Evolutionary conservation across 2,888 invertebrate species (phyloP).

Genomic region (Leptothorax acervorum): DNA sequence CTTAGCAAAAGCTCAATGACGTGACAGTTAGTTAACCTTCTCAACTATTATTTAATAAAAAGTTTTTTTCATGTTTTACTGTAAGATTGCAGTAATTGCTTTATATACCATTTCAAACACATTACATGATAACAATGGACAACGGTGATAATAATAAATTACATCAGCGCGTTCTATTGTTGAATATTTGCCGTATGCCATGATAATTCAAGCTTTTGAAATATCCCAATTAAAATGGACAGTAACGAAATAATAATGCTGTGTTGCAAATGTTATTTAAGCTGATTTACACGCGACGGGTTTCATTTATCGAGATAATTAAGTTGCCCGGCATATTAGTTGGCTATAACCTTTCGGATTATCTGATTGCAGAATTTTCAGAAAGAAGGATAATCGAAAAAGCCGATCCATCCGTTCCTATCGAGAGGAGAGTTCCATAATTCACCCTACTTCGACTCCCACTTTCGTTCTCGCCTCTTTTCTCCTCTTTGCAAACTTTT

Average conservation of each 20-base stretch:
- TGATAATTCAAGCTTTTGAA: constrained; percentile 45
- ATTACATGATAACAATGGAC: constrained; percentile 28
- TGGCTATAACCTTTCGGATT: neutral
- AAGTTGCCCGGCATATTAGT: constrained; percentile 35
- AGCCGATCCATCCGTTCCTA: constrained; percentile 30
- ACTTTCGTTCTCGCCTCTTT: constrained; percentile 11
- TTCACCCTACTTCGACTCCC: constrained; percentile 8
- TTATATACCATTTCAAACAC: neutral
- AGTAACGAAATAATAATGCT: constrained; percentile 41
- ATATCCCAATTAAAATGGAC: constrained; percentile 28
- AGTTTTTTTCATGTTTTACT: neutral
- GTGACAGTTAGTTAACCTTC: constrained; percentile 2
- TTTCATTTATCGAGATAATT: constrained; percentile 41
- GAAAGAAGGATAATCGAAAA: constrained; percentile 41
- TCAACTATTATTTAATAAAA: neutral
- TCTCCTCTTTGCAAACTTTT: constrained; percentile 35
- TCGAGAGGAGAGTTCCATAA: constrained; percentile 35
- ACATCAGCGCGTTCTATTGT: constrained; percentile 21
- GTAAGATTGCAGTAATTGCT: neutral
- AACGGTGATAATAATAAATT: constrained; percentile 31
- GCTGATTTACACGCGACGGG: constrained; percentile 13
- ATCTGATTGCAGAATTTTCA: constrained; percentile 41
- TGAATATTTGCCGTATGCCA: constrained; percentile 14
- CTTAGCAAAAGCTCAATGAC: neutral
- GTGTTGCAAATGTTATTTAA: constrained; percentile 34